Evolutionary conservation across 2,888 invertebrate species (phyloP), one percentile per base, ranked within the genome.

Genomic region (Sisyra terminalis): DNA sequence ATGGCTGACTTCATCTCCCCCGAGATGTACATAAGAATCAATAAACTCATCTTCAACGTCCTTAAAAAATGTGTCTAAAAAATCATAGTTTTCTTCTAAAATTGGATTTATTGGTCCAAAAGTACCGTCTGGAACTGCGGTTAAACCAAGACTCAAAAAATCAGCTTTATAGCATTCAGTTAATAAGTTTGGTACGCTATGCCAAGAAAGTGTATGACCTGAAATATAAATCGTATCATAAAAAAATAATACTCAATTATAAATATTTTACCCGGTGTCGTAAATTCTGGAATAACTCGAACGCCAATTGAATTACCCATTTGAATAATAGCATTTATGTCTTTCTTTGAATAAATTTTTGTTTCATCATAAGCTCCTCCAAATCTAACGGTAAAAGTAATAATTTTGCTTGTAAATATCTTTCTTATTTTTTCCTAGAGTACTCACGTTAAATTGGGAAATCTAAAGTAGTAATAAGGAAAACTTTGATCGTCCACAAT

Each of bases 401-500:
- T n/a, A n/a, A n/a, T n/a, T 29, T 10, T 29, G 30, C 10, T 29
- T 10, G 30, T 29, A 9, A 29, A 9, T 29, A 29, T 29, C 10
- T 29, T 29, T 29, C 10, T 9, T 9, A 29, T 29, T 29, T 29
- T 29, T 29, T 10, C 8, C 8, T n/a, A n/a, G n/a, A n/a, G 7
- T 5, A 24, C 47, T 47, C 50, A 77, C 76, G 80, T 81, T 39
- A 93, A 64, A 47, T 82, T 71, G 0, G 93, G 92, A 58, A 77
- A 93, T 32, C 56, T 67, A 39, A 61, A 63, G 56, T 90, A 92
- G 50, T 79, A 71, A 56, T 84, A 94, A 0, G 93, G 92, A 58
- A 94, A 94, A 47, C 90, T 85, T 53, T 87, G 84, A 57, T 92
- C 90, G 58, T 94, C 94, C 0, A 85, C 83, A 40, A 96, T 83